Percentiles rank a stretch among this genome's conserved stretches.
Conservation (phyloP, 2,113 vertebrate genomes). For the Siphamia tubifer region DNA sequence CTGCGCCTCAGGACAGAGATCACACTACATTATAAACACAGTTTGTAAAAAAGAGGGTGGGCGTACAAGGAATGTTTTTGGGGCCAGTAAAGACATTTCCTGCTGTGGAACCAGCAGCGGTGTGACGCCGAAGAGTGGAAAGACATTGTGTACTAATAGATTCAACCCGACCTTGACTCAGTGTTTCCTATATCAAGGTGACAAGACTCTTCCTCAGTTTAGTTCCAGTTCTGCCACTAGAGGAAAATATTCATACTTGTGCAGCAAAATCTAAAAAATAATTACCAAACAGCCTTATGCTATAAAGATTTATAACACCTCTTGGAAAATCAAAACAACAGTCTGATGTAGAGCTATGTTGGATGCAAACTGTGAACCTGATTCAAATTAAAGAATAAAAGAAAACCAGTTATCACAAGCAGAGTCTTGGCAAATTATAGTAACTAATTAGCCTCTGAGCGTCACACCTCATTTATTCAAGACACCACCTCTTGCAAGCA, state of each 20-base stretch:
- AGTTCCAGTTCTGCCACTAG: neutral
- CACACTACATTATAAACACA: slow-evolving; percentile 69
- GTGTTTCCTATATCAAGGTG: slow-evolving; percentile 9
- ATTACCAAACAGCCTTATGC: neutral
- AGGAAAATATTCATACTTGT: neutral
- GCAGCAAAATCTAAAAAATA: no score
- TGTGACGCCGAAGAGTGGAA: slow-evolving; percentile 44
- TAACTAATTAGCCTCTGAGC: neutral
- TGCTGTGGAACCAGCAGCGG: slow-evolving; percentile 51
- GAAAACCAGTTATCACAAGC: neutral
- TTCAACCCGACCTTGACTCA: slow-evolving; percentile 62
- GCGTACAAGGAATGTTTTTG: slow-evolving; percentile 39
- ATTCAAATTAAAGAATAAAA: neutral
- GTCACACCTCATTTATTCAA: no score
- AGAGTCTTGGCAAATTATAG: neutral
- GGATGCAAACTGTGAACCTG: neutral
- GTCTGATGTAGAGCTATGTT: neutral
- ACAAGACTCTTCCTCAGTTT: slow-evolving; percentile 7
- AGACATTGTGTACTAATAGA: slow-evolving; percentile 49
- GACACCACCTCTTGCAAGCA: no score
- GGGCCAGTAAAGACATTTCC: slow-evolving; percentile 64
- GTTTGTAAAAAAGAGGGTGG: slow-evolving; percentile 55
- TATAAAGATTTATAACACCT: neutral
- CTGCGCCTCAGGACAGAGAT: slow-evolving; percentile 66
- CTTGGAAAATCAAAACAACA: neutral